Base-by-base conservation (phyloP, 1,140 invertebrate genomes). In the Bombus confusus region DNA sequence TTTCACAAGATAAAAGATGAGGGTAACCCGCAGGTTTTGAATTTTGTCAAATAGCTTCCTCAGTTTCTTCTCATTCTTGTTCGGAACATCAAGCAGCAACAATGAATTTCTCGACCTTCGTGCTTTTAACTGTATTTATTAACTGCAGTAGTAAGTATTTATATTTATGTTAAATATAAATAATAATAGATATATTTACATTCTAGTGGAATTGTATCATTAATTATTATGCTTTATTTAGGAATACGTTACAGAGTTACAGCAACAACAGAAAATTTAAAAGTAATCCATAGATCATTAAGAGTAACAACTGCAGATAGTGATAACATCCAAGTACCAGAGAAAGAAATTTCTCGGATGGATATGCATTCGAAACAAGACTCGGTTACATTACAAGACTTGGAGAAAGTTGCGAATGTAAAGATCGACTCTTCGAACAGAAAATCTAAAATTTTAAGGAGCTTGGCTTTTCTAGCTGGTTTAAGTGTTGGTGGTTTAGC, bases 401-500 rank as follows among this genome's bases (percentile, higher is more conserved):
- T 62, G 10, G 66, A 39, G 3, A 76, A 18, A 66, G 25, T 6
- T 5, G 28, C 25, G 1, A 84, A 52, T 10, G 22, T 8, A 41
- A 68, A 64, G 0, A 10, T 28, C 1, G 52, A 71, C 10, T n/a
- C 22, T 3, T 62, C 79, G 3, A 86, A 59, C 0, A 91, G 92
- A 8, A 88, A 85, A 28, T 83, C 87, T 0, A 86, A 92, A 90
- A 90, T 93, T 69, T 90, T 95, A 1, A 90, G 90, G n/a, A 90
- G 87, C 77, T 82, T 95, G 37, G 92, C 94, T 12, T 91, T 95
- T 59, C 66, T 94, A 15, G 86, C 94, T 73, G 93, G 94, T 52
- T 62, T 94, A 28, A 91, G 92, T 25, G 52, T 91, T n/a, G 92
- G 90, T 31, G 85, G 80, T 62, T 83, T 93, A 25, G 75, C 92